Evolutionary conservation across 2,888 invertebrate species (phyloP).

Genomic region (Halictus quadricinctus): DNA sequence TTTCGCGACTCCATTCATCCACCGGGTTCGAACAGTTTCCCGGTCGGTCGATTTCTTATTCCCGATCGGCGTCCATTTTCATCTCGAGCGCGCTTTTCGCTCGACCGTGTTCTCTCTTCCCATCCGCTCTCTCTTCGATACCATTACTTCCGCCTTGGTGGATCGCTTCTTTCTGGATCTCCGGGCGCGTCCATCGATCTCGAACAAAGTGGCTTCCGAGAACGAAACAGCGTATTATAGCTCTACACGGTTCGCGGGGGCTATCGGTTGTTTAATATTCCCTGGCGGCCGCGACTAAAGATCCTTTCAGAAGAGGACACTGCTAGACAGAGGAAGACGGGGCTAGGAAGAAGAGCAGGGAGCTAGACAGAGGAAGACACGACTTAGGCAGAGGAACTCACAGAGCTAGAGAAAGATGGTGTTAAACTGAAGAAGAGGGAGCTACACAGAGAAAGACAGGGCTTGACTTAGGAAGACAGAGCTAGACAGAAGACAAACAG

Average conservation of each 20-base stretch:
- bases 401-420: no score
- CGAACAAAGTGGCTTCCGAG: constrained; percentile 42
- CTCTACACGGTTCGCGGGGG: constrained; percentile 23
- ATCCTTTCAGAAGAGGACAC: neutral
- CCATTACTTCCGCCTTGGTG: constrained; percentile 42
- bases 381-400: no score
- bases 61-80: neutral
- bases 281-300: constrained; percentile 16
- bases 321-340: neutral
- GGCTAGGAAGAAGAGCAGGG: neutral
- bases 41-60: constrained; percentile 12
- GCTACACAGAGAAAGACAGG: neutral
- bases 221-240: constrained; percentile 49
- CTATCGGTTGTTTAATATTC: constrained; percentile 61
- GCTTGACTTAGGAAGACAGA: no score
- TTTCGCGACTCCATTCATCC: constrained; percentile 3
- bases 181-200: constrained; percentile 44
- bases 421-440: no score
- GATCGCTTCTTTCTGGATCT: constrained; percentile 19
- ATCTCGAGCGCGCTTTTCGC: neutral
- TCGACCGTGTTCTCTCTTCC: neutral
- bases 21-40: neutral
- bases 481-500: no score
- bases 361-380: no score
- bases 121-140: constrained; percentile 10